phyloP scores from a whole-genome alignment of 1,140 invertebrate species.

The Eriocheir sinensis region DNA sequence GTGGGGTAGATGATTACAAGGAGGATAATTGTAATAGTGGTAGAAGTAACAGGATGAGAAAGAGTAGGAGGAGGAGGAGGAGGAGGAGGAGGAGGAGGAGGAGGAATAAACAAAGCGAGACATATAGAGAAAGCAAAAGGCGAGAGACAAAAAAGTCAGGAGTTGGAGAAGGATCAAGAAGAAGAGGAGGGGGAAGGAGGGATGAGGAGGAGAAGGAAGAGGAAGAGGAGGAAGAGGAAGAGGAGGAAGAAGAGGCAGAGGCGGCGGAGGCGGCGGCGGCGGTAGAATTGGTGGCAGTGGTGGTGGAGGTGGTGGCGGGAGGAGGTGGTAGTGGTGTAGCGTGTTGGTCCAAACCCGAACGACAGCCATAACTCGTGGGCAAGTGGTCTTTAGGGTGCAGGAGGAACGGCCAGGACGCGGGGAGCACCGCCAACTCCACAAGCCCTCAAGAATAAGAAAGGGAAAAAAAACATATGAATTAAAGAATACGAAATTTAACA shows the following conservation, averaged over 20 bases:
- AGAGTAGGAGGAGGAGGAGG: neutral
- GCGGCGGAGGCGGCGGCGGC: neutral
- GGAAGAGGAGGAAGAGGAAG: neutral
- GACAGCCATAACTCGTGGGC: slow-evolving; percentile 71
- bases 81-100: neutral
- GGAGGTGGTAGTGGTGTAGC: slow-evolving; percentile 65
- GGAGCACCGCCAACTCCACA: slow-evolving; percentile 65
- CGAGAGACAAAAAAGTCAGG: neutral
- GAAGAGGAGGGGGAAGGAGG: neutral
- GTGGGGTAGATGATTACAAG: neutral
- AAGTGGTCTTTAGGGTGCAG: slow-evolving; percentile 77
- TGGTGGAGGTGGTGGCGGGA: slow-evolving; percentile 33
- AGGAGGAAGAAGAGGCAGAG: neutral
- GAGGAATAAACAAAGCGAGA: neutral
- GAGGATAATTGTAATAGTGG: neutral
- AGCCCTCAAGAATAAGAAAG: slow-evolving; percentile 68
- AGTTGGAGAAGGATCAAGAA: neutral
- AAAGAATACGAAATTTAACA: slow-evolving; percentile 63
- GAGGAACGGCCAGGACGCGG: slow-evolving; percentile 69
- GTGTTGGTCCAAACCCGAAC: slow-evolving; percentile 75
- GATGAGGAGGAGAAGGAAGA: neutral
- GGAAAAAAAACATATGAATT: slow-evolving; percentile 55
- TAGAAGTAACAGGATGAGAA: neutral
- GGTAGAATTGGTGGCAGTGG: slow-evolving; percentile 32
- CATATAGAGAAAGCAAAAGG: neutral